These are phyloP conservation scores for Diplodus puntazzo DNA, from an alignment of 2,797 vertebrate genomes.

Conservation along the genomic window DNA sequence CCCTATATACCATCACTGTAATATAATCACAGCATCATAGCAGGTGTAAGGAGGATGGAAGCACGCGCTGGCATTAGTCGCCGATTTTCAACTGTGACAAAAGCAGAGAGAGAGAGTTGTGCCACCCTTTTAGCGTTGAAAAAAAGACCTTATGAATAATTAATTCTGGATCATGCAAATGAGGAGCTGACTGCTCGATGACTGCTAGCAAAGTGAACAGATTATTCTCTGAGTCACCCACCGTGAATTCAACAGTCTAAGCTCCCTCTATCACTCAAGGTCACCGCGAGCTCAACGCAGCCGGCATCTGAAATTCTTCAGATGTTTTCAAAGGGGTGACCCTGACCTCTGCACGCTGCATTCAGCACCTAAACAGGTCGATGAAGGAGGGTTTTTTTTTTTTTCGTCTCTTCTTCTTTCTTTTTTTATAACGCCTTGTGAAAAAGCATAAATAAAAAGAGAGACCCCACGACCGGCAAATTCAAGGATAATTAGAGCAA, in stretches of 20 bases:
- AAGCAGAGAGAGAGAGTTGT: slow-evolving; percentile 41
- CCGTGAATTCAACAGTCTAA: slow-evolving; percentile 59
- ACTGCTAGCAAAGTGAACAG: slow-evolving; percentile 67
- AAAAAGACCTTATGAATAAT: slow-evolving; percentile 71
- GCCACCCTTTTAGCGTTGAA: slow-evolving; percentile 39
- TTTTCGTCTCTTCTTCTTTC: too few species aligned
- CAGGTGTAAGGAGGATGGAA: slow-evolving; percentile 1
- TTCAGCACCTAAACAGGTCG: slow-evolving; percentile 29
- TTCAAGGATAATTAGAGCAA: slow-evolving; percentile 6
- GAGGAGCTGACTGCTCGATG: slow-evolving; percentile 67
- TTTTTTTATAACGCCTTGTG: slow-evolving; percentile 16
- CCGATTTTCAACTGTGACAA: slow-evolving; percentile 38
- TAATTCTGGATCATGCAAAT: slow-evolving; percentile 74
- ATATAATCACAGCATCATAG: slow-evolving; percentile 2
- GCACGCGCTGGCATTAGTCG: slow-evolving; percentile 23
- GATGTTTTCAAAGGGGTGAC: slow-evolving; percentile 56
- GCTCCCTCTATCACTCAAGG: slow-evolving; percentile 66
- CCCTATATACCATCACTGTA: not conserved
- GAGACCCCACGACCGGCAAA: slow-evolving; percentile 33
- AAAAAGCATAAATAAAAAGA: slow-evolving; percentile 26
- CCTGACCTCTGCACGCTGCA: slow-evolving; percentile 29
- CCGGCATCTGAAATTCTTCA: slow-evolving; percentile 58
- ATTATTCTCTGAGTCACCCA: slow-evolving; percentile 73
- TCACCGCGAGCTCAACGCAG: slow-evolving; percentile 54
- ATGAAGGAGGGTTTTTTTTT: not conserved